phyloP scores from a whole-genome alignment of 2,888 invertebrate genomes.

The Alcis repandata region DNA sequence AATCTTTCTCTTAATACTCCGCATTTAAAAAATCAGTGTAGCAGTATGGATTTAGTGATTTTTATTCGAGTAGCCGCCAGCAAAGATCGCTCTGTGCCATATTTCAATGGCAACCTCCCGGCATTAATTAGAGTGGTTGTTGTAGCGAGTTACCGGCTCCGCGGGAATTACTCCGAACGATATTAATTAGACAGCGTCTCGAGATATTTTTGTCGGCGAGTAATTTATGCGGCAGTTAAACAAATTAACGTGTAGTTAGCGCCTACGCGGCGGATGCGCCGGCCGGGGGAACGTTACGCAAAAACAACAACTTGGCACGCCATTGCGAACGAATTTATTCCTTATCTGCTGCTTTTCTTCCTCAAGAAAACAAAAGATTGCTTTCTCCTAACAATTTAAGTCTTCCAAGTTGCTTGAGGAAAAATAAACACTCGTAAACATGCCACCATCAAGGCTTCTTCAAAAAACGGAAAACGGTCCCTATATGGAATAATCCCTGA shows the following conservation, averaged over 20 bases:
- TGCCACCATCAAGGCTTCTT: constrained; percentile 9
- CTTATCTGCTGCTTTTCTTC: constrained; percentile 6
- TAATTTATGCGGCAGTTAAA: constrained; percentile 47
- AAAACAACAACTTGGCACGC: constrained; percentile 22
- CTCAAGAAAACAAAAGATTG: constrained; percentile 3
- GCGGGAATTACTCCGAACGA: constrained; percentile 33
- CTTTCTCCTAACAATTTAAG: constrained; percentile 1
- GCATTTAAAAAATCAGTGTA: background rate
- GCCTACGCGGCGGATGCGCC: constrained; percentile 33
- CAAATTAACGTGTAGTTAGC: constrained; percentile 46
- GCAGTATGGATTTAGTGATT: background rate
- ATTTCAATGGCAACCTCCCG: constrained; percentile 27
- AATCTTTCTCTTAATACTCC: too few relatives aligned
- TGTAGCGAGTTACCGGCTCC: constrained; percentile 39
- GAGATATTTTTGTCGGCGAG: constrained; percentile 43
- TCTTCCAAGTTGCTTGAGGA: constrained; percentile 4
- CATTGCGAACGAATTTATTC: constrained; percentile 16
- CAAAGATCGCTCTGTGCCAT: constrained; percentile 18
- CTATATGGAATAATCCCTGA: constrained; percentile 3
- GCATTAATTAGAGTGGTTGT: constrained; percentile 36
- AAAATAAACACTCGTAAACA: constrained; percentile 12
- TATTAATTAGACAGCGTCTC: constrained; percentile 45
- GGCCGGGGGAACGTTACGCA: constrained; percentile 15
- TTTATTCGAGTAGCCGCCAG: constrained; percentile 10
- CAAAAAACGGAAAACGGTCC: constrained; percentile 10